A percentile compares a stretch with the other conserved stretches of the same genome.
Evolutionary conservation across 1,140 invertebrate species (phyloP).

Genomic region (Solen grandis): DNA sequence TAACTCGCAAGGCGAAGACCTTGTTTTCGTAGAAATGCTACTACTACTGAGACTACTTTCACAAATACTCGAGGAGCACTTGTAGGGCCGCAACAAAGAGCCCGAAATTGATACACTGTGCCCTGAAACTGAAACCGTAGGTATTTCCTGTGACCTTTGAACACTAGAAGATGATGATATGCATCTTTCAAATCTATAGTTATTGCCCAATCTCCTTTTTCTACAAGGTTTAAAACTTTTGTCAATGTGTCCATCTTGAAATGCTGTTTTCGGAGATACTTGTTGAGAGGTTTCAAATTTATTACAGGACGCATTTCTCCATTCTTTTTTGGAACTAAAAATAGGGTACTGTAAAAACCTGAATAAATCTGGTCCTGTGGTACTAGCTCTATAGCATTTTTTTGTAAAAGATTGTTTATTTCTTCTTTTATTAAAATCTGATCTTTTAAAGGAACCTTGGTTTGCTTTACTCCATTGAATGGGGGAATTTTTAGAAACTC

Average conservation of each 20-base stretch:
- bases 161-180: constrained; percentile 6
- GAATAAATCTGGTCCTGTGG: not conserved
- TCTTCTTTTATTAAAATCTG: not conserved
- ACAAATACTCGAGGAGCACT: constrained; percentile 29
- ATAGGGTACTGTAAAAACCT: constrained; percentile 44
- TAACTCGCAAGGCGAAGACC: constrained; percentile 17
- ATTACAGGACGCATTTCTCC: constrained; percentile 8
- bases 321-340: constrained; percentile 34
- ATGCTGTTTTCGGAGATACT: constrained; percentile 27
- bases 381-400: constrained; percentile 13
- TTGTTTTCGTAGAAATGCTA: constrained; percentile 3
- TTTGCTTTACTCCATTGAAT: constrained; percentile 8
- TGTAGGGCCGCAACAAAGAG: constrained; percentile 33
- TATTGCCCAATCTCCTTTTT: constrained; percentile 12
- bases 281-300: constrained; percentile 27
- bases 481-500: constrained; percentile 5
- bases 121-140: constrained; percentile 19
- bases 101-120: constrained; percentile 13
- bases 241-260: constrained; percentile 37
- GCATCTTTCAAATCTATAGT: constrained; percentile 21
- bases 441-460: constrained; percentile 2
- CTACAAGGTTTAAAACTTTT: constrained; percentile 17
- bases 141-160: not conserved
- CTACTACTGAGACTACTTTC: constrained; percentile 21
- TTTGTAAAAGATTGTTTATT: constrained; percentile 18